These are phyloP conservation scores for Gallinago nigripennis DNA, from an alignment of 2,797 vertebrate genomes.

Conservation along the genomic window DNA sequence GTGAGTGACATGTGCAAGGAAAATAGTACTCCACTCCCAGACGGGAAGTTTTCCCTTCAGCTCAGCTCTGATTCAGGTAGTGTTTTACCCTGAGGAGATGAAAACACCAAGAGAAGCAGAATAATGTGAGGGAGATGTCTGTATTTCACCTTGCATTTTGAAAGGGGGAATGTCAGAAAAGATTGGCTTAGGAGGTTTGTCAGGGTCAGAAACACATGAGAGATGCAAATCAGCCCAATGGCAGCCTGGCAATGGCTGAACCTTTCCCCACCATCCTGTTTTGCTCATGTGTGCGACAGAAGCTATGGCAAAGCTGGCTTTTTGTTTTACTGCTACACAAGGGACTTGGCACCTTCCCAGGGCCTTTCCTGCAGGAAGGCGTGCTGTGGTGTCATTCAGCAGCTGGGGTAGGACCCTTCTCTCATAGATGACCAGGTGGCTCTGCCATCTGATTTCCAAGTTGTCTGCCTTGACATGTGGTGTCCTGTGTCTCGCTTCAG, in stretches of 20 bases:
- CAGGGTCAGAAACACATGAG: neutral
- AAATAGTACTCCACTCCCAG: neutral
- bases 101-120: neutral
- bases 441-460: neutral
- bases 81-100: neutral
- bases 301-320: neutral
- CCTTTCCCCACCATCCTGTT: neutral
- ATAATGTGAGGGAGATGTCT: neutral
- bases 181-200: neutral
- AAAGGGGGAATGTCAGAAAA: slow-evolving; percentile 6
- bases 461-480: neutral
- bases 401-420: neutral
- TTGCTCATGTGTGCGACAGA: neutral
- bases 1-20: neutral
- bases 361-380: neutral
- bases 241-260: neutral
- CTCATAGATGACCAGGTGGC: neutral
- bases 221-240: neutral
- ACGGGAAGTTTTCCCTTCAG: neutral
- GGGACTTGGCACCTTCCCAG: neutral
- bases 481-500: neutral
- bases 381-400: neutral
- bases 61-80: neutral
- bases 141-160: slow-evolving; percentile 2
- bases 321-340: neutral